phyloP scores from a whole-genome alignment of 1,140 invertebrate species.

The Aricia agestis region DNA sequence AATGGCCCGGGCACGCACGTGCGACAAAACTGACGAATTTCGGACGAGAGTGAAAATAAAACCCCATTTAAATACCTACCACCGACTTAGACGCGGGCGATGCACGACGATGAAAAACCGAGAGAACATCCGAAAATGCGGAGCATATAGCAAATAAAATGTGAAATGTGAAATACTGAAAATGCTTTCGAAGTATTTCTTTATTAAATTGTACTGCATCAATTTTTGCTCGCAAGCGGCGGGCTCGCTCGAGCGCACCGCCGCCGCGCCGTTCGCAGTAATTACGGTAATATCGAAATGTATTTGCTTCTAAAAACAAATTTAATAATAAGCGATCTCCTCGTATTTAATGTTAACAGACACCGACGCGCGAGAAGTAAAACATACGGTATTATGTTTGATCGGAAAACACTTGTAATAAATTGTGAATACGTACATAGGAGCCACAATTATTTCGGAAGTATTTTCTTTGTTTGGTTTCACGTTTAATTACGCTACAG shows the following conservation, averaged over 20 bases:
- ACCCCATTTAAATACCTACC: neutral
- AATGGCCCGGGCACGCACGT: conserved; percentile 43
- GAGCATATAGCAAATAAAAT: conserved; percentile 29
- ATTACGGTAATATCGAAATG: conserved; percentile 4
- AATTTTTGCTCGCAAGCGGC: neutral
- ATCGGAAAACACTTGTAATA: neutral
- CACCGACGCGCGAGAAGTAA: neutral
- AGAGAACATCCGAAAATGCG: conserved; percentile 15
- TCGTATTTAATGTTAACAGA: neutral
- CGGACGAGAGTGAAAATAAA: conserved; percentile 2
- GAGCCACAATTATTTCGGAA: too few relatives aligned
- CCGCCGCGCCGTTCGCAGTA: conserved; percentile 9
- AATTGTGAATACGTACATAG: neutral
- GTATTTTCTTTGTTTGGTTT: too few relatives aligned
- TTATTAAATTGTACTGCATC: conserved; percentile 3
- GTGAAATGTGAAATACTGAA: conserved; percentile 55
- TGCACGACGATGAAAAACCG: neutral
- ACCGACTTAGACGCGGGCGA: neutral
- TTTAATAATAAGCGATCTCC: neutral
- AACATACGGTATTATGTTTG: neutral
- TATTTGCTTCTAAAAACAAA: neutral
- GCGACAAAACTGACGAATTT: neutral
- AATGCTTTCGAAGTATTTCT: conserved; percentile 6
- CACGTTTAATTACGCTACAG: too few relatives aligned
- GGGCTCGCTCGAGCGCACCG: conserved; percentile 4